Conservation (phyloP, 2,113 vertebrate species). For the Megalops atlanticus region DNA sequence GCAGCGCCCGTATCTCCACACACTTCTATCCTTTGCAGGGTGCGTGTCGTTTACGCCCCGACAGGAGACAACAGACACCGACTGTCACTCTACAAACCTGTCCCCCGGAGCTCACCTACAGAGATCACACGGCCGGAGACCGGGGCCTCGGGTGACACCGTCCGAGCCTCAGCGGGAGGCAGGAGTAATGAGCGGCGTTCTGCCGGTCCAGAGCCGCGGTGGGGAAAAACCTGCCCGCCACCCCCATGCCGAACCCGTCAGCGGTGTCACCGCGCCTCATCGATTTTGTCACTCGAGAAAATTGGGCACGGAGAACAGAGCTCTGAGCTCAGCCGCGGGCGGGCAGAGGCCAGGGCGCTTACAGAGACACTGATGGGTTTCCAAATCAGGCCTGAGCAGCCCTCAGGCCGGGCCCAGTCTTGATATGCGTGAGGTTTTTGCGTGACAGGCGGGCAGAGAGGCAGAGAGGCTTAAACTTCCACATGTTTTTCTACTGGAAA, state of each 20-base stretch:
- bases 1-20: neutral
- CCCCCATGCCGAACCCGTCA: constrained; percentile 12
- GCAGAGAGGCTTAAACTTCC: neutral
- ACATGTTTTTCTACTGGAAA: neutral
- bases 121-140: no score
- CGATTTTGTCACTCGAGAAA: neutral
- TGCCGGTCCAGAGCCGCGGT: neutral
- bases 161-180: neutral
- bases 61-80: no score
- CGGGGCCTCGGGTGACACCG: no score
- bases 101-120: no score
- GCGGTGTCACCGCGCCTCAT: constrained; percentile 5
- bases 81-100: no score
- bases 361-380: no score
- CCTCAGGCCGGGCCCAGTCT: no score
- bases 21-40: no score
- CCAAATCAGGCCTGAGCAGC: no score
- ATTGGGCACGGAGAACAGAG: neutral
- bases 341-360: no score
- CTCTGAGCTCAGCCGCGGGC: neutral
- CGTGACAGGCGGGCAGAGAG: neutral
- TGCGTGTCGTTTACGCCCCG: no score
- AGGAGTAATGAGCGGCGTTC: neutral
- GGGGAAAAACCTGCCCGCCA: neutral
- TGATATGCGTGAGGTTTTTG: neutral